Percentiles rank a stretch among this genome's conserved stretches.
Evolutionary conservation across 2,113 vertebrate species (phyloP).

Genomic region (Daubentonia madagascariensis): DNA sequence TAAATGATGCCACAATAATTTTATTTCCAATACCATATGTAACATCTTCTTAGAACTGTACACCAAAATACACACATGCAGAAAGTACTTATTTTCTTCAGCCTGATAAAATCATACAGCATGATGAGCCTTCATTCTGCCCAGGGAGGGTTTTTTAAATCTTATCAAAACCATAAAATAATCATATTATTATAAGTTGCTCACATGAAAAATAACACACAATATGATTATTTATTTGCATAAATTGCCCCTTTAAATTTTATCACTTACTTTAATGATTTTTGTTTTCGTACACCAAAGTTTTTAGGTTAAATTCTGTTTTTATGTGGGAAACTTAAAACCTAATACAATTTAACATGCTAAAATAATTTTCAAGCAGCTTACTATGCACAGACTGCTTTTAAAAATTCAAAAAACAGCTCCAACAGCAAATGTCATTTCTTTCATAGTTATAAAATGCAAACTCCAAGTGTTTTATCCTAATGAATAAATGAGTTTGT

Average conservation of each 20-base stretch:
- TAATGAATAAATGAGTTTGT: slow-evolving; percentile 94
- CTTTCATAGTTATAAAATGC: slow-evolving; percentile 85
- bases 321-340: slow-evolving; percentile 49
- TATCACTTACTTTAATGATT: background rate
- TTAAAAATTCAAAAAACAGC: slow-evolving; percentile 83
- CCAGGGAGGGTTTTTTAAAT: background rate
- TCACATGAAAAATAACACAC: background rate
- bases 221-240: background rate
- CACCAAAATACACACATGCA: background rate
- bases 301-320: slow-evolving; percentile 44
- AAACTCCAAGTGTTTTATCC: slow-evolving; percentile 86
- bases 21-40: background rate
- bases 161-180: background rate
- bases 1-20: background rate
- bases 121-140: background rate
- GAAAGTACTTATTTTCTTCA: background rate
- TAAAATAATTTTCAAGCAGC: slow-evolving; percentile 78
- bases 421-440: slow-evolving; percentile 83
- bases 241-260: background rate
- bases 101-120: background rate
- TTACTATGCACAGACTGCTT: slow-evolving; percentile 73
- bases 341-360: slow-evolving; percentile 57
- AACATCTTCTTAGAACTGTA: background rate
- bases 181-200: slow-evolving; percentile 13
- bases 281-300: background rate